Evolutionary conservation across 1,140 invertebrate genomes (phyloP).

Genomic region (Drosophila rufa): DNA sequence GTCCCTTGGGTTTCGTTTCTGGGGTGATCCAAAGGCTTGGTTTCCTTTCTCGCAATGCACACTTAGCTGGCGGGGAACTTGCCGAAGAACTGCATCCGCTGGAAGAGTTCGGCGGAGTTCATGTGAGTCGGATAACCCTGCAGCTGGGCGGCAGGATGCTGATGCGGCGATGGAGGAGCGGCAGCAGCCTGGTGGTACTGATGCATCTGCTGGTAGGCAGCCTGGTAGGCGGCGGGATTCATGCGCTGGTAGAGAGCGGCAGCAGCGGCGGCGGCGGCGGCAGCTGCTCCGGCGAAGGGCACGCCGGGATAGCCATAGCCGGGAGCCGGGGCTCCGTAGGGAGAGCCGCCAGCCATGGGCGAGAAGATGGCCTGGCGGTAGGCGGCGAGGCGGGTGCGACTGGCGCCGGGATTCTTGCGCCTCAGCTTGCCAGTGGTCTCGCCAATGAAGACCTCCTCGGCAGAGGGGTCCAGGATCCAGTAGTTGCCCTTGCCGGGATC

Average conservation of each 20-base stretch:
- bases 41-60: neutral
- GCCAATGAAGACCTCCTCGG: conserved; percentile 99
- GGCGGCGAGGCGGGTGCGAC: conserved; percentile 93
- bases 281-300: conserved; percentile 65
- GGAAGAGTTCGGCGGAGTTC: conserved; percentile 70
- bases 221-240: conserved; percentile 76
- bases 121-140: conserved; percentile 61
- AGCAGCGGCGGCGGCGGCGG: conserved; percentile 75
- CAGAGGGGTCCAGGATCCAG: conserved; percentile 97
- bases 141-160: conserved; percentile 44
- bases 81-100: conserved; percentile 83
- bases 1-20: conserved; percentile 33
- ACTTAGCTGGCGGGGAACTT: conserved; percentile 79
- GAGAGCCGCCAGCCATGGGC: conserved; percentile 76
- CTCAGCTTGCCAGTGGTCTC: conserved; percentile 97
- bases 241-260: conserved; percentile 76
- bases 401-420: conserved; percentile 93
- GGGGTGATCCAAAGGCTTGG: conserved; percentile 67
- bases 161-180: conserved; percentile 19
- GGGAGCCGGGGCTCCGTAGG: conserved; percentile 50
- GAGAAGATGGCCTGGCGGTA: conserved; percentile 90
- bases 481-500: conserved; percentile 98
- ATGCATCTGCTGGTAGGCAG: conserved; percentile 60
- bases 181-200: conserved; percentile 41
- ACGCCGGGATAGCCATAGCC: conserved; percentile 71